phyloP scores from a whole-genome alignment of 1,140 invertebrate genomes.

The Drosophila parvula region DNA sequence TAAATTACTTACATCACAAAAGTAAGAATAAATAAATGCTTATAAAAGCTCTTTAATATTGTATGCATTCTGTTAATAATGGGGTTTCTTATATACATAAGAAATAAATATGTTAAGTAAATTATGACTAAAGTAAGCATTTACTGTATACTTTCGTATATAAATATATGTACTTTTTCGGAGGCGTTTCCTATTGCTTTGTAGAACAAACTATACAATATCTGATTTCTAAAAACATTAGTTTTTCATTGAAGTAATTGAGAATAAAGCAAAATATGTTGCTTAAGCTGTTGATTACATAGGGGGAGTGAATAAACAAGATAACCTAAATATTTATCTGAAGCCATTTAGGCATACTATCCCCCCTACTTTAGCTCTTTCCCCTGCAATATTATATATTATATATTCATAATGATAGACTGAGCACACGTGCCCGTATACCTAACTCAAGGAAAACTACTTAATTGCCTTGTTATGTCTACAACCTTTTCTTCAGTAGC shows the following conservation, averaged over 20 bases:
- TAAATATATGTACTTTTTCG: background rate
- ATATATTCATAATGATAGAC: background rate
- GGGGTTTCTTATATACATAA: background rate
- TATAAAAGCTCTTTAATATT: background rate
- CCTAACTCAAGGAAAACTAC: constrained; percentile 10
- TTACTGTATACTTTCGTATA: background rate
- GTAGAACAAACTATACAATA: background rate
- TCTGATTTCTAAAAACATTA: background rate
- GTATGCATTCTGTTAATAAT: background rate
- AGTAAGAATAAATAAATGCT: background rate
- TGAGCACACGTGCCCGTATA: constrained; percentile 27
- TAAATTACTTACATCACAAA: background rate
- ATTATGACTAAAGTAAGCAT: background rate
- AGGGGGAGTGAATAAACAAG: no score
- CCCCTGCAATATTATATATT: background rate
- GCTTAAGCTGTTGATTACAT: no score
- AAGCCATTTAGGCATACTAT: background rate
- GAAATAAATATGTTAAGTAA: background rate
- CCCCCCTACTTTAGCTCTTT: background rate
- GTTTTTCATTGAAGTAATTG: background rate
- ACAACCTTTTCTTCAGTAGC: constrained; percentile 10
- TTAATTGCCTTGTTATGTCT: constrained; percentile 31
- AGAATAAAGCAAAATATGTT: no score
- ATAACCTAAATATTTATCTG: background rate
- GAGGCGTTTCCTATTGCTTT: background rate